Conservation (phyloP, 2,888 invertebrate species). For the Drosophila melanosoma region DNA sequence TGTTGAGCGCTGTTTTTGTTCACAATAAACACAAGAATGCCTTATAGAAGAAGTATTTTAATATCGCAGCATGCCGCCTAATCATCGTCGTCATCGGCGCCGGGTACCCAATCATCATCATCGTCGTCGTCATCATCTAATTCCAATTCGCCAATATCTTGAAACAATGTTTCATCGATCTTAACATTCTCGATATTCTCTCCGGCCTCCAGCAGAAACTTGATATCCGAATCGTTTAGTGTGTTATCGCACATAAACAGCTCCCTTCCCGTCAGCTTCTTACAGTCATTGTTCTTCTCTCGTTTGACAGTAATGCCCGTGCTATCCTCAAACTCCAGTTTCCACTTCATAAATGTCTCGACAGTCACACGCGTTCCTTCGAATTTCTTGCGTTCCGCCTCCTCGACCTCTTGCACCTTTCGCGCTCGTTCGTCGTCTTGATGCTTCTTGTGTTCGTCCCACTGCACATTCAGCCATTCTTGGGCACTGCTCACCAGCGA, state of each 20-base stretch:
- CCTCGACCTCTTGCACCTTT: slow-evolving; percentile 91
- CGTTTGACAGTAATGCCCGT: slow-evolving; percentile 90
- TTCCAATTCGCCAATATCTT: slow-evolving; percentile 94
- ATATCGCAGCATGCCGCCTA: slow-evolving; percentile 41
- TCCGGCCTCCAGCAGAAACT: slow-evolving; percentile 95
- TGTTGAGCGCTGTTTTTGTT: slow-evolving; percentile 23
- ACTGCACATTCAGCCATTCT: slow-evolving; percentile 95
- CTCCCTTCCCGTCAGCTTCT: slow-evolving; percentile 96
- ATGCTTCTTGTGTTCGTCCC: slow-evolving; percentile 91
- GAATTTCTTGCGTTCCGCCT: slow-evolving; percentile 96
- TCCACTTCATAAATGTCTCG: slow-evolving; percentile 98
- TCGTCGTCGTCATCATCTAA: slow-evolving; percentile 86
- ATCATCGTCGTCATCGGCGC: slow-evolving; percentile 81
- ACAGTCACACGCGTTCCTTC: slow-evolving; percentile 97
- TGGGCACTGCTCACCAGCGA: slow-evolving; percentile 96
- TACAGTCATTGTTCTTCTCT: slow-evolving; percentile 90
- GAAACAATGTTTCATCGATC: slow-evolving; percentile 96
- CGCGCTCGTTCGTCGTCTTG: slow-evolving; percentile 90
- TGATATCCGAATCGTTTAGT: slow-evolving; percentile 97
- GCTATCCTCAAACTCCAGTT: slow-evolving; percentile 95
- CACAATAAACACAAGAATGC: slow-evolving; percentile 55
- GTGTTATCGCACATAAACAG: slow-evolving; percentile 97
- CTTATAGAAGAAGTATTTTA: slow-evolving; percentile 44
- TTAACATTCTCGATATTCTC: slow-evolving; percentile 88
- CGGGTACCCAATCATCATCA: slow-evolving; percentile 88